Base-by-base conservation (phyloP, 2,888 invertebrate species). In the Noctua pronuba region DNA sequence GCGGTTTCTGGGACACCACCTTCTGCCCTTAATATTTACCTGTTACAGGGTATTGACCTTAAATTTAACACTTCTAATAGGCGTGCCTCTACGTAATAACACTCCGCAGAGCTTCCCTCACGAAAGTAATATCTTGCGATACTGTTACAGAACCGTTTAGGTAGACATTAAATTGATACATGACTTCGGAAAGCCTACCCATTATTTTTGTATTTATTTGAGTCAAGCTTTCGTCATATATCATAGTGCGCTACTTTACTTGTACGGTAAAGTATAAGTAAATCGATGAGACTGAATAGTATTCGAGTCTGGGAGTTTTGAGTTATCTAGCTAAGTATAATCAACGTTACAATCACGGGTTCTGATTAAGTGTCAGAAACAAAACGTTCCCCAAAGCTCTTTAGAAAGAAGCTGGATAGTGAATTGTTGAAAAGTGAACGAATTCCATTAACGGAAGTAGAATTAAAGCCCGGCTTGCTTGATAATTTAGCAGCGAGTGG, bases 361-460 rank as follows among this genome's bases (percentile, higher is more conserved):
- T 83, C 89, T 91, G 90, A 91, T 92, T 91, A 91, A 90, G 89
- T 91, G 92, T 92, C 91, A 91, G 89, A 91, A 92, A 92, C 93
- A 92, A 93, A 92, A 93, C 89, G 89, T 87, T 66, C 74, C 77
- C 72, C 74, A 89, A 92, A 91, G 90, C 90, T 86, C 90, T 89
- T 90, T 88, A 90, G 84, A 87, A 92, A 91, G 86, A 90, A 92
- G 91, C 92, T 92, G 92, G 92, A 93, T 92, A 91, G 89, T 90
- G 92, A 91, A 93, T 92, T 92, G 91, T 92, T 91, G 93, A 94
- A 92, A 93, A 93, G 92, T 91, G 92, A 92, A 94, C 92, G 93
- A 94, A 94, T 94, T 93, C 92, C 93, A 94, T 94, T 94, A 94
- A 88, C 86, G 89, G 88, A 91, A 94, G 94, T 93, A 91, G 92